These are phyloP conservation scores for Drosophila parthenogenetica DNA, from an alignment of 2,888 invertebrate species.

Conservation along the genomic window DNA sequence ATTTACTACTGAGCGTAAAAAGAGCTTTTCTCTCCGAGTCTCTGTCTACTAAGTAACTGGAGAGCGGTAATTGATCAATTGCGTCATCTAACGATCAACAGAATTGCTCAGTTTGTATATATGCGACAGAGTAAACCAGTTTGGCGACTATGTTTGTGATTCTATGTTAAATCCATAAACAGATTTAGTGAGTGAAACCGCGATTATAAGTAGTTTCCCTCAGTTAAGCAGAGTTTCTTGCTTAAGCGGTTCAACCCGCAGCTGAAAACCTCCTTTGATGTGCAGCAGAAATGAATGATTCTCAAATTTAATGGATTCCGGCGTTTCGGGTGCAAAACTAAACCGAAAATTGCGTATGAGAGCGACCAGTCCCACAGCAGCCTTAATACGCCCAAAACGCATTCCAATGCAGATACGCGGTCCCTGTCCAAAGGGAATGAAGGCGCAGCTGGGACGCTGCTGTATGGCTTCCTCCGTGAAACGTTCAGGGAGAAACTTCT, in stretches of 20 bases:
- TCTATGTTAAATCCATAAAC: background rate
- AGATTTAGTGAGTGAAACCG: background rate
- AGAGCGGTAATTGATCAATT: slow-evolving; percentile 21
- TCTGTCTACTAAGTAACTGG: background rate
- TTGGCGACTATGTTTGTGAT: background rate
- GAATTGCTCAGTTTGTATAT: background rate
- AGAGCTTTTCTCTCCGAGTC: slow-evolving; percentile 6
- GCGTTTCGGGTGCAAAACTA: slow-evolving; percentile 40
- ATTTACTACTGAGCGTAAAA: slow-evolving; percentile 3
- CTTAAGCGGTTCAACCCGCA: slow-evolving; percentile 47
- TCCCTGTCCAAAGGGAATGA: slow-evolving; percentile 82
- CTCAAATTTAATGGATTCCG: slow-evolving; percentile 51
- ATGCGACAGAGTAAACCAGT: slow-evolving; percentile 4
- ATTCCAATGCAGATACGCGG: slow-evolving; percentile 81
- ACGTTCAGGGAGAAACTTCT: slow-evolving; percentile 87
- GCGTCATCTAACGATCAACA: slow-evolving; percentile 11
- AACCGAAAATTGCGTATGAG: slow-evolving; percentile 65
- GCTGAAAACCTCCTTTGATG: slow-evolving; percentile 56
- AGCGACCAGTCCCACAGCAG: slow-evolving; percentile 64
- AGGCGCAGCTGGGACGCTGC: slow-evolving; percentile 76
- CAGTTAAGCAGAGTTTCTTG: background rate
- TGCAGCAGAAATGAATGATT: slow-evolving; percentile 52
- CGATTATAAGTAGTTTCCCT: background rate
- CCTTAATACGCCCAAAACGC: slow-evolving; percentile 78
- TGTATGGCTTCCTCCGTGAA: slow-evolving; percentile 86